These are phyloP conservation scores for Gasteruption jaculator DNA, from an alignment of 2,888 invertebrate genomes.

Conservation along the genomic window DNA sequence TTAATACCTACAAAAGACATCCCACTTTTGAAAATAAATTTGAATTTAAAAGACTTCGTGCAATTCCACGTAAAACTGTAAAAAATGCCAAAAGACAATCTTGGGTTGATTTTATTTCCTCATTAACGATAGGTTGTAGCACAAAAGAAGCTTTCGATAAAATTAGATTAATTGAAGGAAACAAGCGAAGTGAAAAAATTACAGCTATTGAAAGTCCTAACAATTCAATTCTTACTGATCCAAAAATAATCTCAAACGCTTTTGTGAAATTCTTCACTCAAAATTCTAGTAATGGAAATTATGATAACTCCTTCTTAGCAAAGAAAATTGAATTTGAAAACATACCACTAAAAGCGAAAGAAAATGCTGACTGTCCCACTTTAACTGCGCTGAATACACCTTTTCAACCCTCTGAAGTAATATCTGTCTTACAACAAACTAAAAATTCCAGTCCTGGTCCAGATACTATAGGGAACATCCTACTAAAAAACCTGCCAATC, in stretches of 20 bases:
- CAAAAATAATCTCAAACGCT: conserved; percentile 4
- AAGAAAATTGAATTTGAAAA: not conserved
- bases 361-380: not conserved
- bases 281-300: conserved; percentile 7
- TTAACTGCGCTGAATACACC: no score
- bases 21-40: conserved; percentile 1
- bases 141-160: conserved; percentile 4
- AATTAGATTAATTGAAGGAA: conserved; percentile 10
- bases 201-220: not conserved
- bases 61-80: conserved; percentile 3
- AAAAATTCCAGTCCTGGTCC: conserved; percentile 16
- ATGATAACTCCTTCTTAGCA: not conserved
- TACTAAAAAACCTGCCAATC: conserved; percentile 18
- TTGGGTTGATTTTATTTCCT: not conserved
- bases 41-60: conserved; percentile 6
- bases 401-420: no score
- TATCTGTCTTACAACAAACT: not conserved
- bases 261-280: conserved; percentile 2
- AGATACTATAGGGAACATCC: conserved; percentile 14
- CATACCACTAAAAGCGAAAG: not conserved
- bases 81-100: not conserved
- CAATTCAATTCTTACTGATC: not conserved
- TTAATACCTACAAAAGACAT: not conserved
- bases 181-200: not conserved
- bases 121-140: no score